Conservation (phyloP, 2,888 invertebrate species). For the Herminia tarsipennalis region DNA sequence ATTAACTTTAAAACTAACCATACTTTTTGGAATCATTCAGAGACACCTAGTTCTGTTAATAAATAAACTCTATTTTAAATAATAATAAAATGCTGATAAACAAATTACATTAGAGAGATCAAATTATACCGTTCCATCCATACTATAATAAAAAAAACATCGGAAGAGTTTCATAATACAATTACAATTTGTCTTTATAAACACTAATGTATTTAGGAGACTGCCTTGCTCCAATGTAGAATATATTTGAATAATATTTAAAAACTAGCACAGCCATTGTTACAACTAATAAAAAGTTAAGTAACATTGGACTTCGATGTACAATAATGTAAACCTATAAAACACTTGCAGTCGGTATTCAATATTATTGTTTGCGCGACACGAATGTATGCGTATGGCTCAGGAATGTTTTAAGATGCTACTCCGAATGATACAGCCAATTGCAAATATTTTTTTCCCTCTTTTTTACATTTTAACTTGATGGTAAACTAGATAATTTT, state of each 20-base stretch:
- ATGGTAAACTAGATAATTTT: no score
- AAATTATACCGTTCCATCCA: slow-evolving; percentile 45
- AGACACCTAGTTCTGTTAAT: slow-evolving; percentile 43
- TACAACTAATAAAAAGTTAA: slow-evolving; percentile 50
- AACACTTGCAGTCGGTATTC: slow-evolving; percentile 3
- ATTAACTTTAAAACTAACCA: slow-evolving; percentile 34
- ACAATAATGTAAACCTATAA: slow-evolving; percentile 17
- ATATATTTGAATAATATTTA: slow-evolving; percentile 18
- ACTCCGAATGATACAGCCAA: no score
- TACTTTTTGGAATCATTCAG: slow-evolving; percentile 47
- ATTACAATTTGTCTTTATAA: slow-evolving; percentile 27
- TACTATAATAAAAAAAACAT: slow-evolving; percentile 24
- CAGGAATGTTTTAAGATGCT: no score
- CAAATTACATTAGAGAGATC: slow-evolving; percentile 48
- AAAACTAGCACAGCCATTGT: slow-evolving; percentile 59
- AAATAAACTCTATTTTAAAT: slow-evolving; percentile 46
- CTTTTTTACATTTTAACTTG: no score
- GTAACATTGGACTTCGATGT: slow-evolving; percentile 59
- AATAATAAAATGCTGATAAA: slow-evolving; percentile 49
- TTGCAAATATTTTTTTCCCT: no score
- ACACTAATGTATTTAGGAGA: slow-evolving; percentile 13
- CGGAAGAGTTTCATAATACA: slow-evolving; percentile 13
- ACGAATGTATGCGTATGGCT: no score
- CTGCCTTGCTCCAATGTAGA: slow-evolving; percentile 12
- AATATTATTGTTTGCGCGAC: no score